Evolutionary conservation across 2,113 vertebrate genomes (phyloP).

Genomic region (Oplegnathus fasciatus): DNA sequence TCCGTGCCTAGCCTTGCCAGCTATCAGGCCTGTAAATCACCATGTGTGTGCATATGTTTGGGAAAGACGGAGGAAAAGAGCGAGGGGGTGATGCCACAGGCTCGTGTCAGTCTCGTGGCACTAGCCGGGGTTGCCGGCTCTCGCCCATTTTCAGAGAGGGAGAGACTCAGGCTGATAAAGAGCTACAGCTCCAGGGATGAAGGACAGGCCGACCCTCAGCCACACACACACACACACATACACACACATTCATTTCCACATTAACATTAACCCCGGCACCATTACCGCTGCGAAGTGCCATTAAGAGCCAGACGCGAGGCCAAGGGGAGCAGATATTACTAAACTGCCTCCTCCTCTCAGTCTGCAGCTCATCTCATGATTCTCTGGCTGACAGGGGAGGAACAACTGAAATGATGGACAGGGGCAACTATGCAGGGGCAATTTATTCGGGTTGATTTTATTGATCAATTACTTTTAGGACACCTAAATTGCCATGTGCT

Average conservation of each 20-base stretch:
- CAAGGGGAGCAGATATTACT: slow-evolving; percentile 59
- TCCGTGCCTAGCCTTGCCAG: not conserved
- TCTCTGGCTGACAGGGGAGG: slow-evolving; percentile 32
- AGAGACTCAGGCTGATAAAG: slow-evolving; percentile 50
- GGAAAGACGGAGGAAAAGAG: not conserved
- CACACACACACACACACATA: slow-evolving; percentile 11
- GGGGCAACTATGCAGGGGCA: slow-evolving; percentile 3
- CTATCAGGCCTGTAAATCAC: slow-evolving; percentile 51
- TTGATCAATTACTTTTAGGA: slow-evolving; percentile 15
- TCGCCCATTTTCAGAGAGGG: slow-evolving; percentile 28
- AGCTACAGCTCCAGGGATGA: slow-evolving; percentile 58
- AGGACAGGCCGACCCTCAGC: slow-evolving; percentile 54
- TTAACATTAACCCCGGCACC: slow-evolving; percentile 72
- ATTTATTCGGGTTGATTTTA: slow-evolving; percentile 8
- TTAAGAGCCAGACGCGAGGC: slow-evolving; percentile 69
- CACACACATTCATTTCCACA: slow-evolving; percentile 52
- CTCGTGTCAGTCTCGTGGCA: slow-evolving; percentile 24
- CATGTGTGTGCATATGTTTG: not conserved
- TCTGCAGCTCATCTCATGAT: slow-evolving; percentile 40
- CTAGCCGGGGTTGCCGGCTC: slow-evolving; percentile 5
- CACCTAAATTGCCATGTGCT: not conserved
- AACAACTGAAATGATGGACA: slow-evolving; percentile 26
- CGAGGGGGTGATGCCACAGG: slow-evolving; percentile 4
- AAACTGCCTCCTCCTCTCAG: slow-evolving; percentile 56
- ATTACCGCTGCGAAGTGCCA: slow-evolving; percentile 69